Base-by-base conservation (phyloP, 2,888 invertebrate genomes). In the Agrochola lota region DNA sequence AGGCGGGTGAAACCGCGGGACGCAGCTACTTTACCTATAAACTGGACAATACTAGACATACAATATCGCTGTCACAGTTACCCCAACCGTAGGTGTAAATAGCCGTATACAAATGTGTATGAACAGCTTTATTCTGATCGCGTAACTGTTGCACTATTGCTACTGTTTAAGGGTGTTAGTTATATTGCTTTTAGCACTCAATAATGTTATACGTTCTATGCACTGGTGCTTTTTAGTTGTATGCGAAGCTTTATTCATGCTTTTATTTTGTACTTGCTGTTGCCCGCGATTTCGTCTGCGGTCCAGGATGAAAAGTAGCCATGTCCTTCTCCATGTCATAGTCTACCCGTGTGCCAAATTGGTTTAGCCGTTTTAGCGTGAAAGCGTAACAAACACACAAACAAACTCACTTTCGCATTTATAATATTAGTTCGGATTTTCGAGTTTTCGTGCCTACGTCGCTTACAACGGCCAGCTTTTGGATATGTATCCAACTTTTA, bases 51-150 rank as follows among this genome's bases (percentile, higher is more conserved):
- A 40, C 40, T 40, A 7, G 40, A 40, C 6, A 40, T 40, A 40
- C 40, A 40, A 40, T 40, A 40, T 40, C 40, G 40, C 40, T 40
- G 40, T 40, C 40, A 40, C 40, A 40, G 40, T 40, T 40, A 40
- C 40, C 40, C 40, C 63, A 83, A 62, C 66, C 49, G 72, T 43
- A 66, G 26, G 30, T 66, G 60, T 71, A 78, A 87, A 83, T 67
- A 64, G 55, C 30, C n/a, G 46, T 40, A 60, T 49, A 59, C 69
- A 79, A 64, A 66, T 78, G 59, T 80, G 71, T 80, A 74, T 46
- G 66, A 76, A 78, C 67, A 30, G 43, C 9, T 84, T 73, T 85
- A 85, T 86, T 81, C 78, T 30, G 77, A 77, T 46, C 81, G 77
- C 59, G 85, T 78, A 66, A 55, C 60, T 49, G 68, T 77, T 75